Percentiles rank a stretch among this genome's conserved stretches.
phyloP scores from a whole-genome alignment of 2,113 vertebrate species.

The Alosa alosa region DNA sequence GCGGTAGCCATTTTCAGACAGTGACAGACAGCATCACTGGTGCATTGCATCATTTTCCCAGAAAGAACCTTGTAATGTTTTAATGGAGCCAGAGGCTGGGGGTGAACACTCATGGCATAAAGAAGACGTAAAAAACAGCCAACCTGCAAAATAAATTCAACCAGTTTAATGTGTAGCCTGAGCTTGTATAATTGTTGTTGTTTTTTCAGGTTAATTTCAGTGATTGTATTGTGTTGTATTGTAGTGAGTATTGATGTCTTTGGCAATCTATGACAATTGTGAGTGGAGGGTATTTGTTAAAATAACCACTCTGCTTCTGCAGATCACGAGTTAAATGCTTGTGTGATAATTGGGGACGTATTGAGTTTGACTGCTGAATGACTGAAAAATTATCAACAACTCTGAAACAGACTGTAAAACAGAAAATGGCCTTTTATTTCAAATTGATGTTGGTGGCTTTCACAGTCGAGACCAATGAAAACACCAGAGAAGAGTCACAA shows the following conservation, averaged over 20 bases:
- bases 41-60: constrained; percentile 2
- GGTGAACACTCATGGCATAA: neutral
- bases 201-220: neutral
- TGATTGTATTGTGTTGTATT: no score
- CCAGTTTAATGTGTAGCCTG: neutral
- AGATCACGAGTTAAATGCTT: constrained; percentile 57
- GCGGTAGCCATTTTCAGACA: neutral
- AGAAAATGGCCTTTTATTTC: neutral
- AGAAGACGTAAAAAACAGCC: neutral
- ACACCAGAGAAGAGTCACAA: neutral
- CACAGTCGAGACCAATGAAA: constrained; percentile 14
- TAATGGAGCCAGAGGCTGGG: neutral
- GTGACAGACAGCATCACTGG: neutral
- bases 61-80: neutral
- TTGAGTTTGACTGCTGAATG: constrained; percentile 52
- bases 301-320: constrained; percentile 45
- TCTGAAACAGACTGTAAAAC: neutral
- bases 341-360: constrained; percentile 54
- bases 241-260: neutral
- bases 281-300: constrained; percentile 48
- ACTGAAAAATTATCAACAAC: neutral
- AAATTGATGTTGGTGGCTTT: constrained; percentile 51
- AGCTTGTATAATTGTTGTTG: no score
- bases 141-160: neutral
- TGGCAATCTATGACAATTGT: neutral